These are phyloP conservation scores for Ifrita kowaldi DNA, from an alignment of 2,113 vertebrate species.

Conservation along the genomic window DNA sequence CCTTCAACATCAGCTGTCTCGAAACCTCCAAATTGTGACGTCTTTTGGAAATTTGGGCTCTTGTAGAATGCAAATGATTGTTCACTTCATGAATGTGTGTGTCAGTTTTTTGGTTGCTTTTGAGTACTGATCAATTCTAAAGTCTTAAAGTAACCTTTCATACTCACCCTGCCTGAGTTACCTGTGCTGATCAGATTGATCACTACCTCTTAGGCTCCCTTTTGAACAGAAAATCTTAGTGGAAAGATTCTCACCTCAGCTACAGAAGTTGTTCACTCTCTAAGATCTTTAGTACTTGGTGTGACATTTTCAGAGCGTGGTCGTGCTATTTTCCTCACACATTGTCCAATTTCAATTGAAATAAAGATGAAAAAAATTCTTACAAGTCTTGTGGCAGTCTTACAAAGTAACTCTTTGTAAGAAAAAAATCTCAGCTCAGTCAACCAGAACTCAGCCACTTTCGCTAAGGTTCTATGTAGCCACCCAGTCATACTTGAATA, in stretches of 20 bases:
- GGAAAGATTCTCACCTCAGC: not conserved
- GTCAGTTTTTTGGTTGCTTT: not conserved
- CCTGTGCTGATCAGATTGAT: not conserved
- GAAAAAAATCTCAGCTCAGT: not conserved
- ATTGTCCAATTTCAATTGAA: not conserved
- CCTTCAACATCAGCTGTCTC: not conserved
- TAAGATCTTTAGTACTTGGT: not conserved
- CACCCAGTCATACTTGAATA: not conserved
- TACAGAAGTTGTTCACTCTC: not conserved
- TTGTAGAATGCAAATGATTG: not conserved
- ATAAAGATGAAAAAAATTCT: not conserved
- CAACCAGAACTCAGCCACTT: not conserved
- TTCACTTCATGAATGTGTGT: not conserved
- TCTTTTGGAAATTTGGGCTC: not conserved
- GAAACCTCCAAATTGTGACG: accelerated
- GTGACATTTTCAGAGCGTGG: not conserved
- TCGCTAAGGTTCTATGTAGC: not conserved
- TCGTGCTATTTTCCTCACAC: not conserved
- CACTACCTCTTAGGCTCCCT: not conserved
- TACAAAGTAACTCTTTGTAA: not conserved
- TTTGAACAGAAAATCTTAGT: not conserved
- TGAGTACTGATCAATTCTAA: not conserved
- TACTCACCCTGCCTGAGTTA: too few species aligned
- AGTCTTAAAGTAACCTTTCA: not conserved
- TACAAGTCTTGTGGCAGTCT: not conserved